Evolutionary conservation across 2,888 invertebrate species (phyloP).

Genomic region (Drosophila monieri): DNA sequence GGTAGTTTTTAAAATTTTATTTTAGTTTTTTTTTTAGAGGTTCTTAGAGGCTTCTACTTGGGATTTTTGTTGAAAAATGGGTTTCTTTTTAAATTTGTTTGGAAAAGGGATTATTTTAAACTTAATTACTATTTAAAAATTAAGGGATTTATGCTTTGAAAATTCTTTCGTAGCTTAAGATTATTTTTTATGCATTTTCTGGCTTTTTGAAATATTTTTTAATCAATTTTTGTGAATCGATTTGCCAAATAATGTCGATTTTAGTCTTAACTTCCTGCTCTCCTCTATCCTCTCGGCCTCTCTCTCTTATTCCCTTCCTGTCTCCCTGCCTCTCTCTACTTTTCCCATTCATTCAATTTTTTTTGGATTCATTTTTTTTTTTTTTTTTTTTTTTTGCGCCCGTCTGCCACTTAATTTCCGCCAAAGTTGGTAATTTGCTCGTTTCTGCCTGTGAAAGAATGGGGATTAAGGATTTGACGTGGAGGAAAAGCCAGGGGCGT

Average conservation of each 20-base stretch:
- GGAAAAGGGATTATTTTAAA: no score
- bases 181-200: neutral
- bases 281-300: no score
- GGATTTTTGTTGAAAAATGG: no score
- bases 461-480: constrained; percentile 38
- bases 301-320: constrained; percentile 9
- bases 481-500: constrained; percentile 1
- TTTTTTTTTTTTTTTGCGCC: constrained; percentile 41
- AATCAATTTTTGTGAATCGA: constrained; percentile 15
- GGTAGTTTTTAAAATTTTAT: neutral
- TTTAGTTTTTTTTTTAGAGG: neutral
- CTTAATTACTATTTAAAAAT: no score
- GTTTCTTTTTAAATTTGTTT: no score
- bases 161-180: neutral
- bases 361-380: constrained; percentile 37
- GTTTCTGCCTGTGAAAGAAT: constrained; percentile 41
- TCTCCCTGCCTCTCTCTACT: constrained; percentile 1
- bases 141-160: neutral
- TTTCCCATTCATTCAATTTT: constrained; percentile 60
- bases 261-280: neutral
- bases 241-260: constrained; percentile 16
- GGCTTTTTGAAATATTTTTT: neutral
- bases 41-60: no score
- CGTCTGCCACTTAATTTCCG: constrained; percentile 72
- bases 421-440: constrained; percentile 71